These are phyloP conservation scores for Myotis brandtii DNA, from an alignment of 2,113 vertebrate genomes.

Conservation along the genomic window DNA sequence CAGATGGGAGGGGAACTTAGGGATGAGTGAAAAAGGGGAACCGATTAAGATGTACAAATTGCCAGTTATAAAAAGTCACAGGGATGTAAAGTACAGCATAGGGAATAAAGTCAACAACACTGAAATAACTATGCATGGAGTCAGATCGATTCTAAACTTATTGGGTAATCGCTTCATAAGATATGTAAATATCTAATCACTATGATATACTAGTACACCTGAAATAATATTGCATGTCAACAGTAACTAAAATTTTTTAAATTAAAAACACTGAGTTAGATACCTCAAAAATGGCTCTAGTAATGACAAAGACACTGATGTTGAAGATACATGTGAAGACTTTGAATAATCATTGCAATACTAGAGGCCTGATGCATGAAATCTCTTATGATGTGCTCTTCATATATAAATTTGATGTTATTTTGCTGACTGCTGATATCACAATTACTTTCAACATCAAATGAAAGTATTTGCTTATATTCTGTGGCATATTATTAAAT, in stretches of 20 bases:
- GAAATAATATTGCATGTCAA: neutral
- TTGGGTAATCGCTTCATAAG: neutral
- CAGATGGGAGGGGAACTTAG: neutral
- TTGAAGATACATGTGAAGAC: neutral
- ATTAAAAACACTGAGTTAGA: neutral
- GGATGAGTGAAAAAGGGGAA: neutral
- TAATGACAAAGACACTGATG: neutral
- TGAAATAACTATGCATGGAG: neutral
- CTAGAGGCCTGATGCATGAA: no score
- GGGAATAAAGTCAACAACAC: neutral
- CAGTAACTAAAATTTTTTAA: neutral
- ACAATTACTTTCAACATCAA: neutral
- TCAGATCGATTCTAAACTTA: neutral
- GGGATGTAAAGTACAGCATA: neutral
- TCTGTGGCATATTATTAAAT: constrained; percentile 27
- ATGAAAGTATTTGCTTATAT: neutral
- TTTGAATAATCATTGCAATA: neutral
- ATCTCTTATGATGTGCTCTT: neutral
- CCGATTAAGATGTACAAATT: neutral
- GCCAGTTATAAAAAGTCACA: neutral
- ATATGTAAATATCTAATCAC: neutral
- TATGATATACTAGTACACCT: neutral
- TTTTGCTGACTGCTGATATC: neutral
- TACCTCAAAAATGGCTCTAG: neutral
- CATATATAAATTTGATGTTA: constrained; percentile 44